A percentile compares a stretch with the other conserved stretches of the same genome.
phyloP scores from a whole-genome alignment of 2,797 vertebrate genomes.

The Bradypodion pumilum region DNA sequence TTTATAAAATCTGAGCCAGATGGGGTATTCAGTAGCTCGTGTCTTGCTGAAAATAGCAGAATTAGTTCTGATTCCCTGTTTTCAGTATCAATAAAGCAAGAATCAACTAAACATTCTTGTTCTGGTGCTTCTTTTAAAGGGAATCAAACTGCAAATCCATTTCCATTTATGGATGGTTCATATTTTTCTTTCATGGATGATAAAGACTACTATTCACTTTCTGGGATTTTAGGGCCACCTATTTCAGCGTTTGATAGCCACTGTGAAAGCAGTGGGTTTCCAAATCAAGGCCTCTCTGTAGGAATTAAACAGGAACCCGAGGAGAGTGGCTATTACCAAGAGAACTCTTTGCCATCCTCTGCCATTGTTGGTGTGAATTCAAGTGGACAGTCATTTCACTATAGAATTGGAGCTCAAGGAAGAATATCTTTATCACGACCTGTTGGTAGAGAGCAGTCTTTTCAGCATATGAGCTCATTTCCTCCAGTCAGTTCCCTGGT shows the following conservation, averaged over 20 bases:
- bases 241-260: slow-evolving; percentile 89
- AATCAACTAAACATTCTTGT: slow-evolving; percentile 90
- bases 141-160: slow-evolving; percentile 87
- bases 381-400: slow-evolving; percentile 98
- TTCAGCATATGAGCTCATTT: slow-evolving; percentile 96
- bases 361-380: slow-evolving; percentile 99
- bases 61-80: slow-evolving; percentile 82
- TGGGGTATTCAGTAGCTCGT: slow-evolving; percentile 89
- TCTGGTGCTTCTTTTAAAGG: slow-evolving; percentile 86
- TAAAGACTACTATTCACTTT: slow-evolving; percentile 97
- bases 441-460: slow-evolving; percentile 90
- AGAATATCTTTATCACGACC: slow-evolving; percentile 95
- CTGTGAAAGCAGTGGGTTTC: slow-evolving; percentile 90
- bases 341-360: slow-evolving; percentile 89
- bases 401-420: slow-evolving; percentile 98
- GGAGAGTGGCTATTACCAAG: slow-evolving; percentile 94
- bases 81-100: slow-evolving; percentile 91
- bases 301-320: slow-evolving; percentile 96
- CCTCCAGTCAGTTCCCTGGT: slow-evolving; percentile 91
- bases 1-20: slow-evolving; percentile 97
- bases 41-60: slow-evolving; percentile 86
- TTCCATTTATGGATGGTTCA: slow-evolving; percentile 91
- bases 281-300: slow-evolving; percentile 85
- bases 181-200: slow-evolving; percentile 98
- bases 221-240: slow-evolving; percentile 97